phyloP scores from a whole-genome alignment of 2,797 vertebrate genomes.

The Florisuga fusca region DNA sequence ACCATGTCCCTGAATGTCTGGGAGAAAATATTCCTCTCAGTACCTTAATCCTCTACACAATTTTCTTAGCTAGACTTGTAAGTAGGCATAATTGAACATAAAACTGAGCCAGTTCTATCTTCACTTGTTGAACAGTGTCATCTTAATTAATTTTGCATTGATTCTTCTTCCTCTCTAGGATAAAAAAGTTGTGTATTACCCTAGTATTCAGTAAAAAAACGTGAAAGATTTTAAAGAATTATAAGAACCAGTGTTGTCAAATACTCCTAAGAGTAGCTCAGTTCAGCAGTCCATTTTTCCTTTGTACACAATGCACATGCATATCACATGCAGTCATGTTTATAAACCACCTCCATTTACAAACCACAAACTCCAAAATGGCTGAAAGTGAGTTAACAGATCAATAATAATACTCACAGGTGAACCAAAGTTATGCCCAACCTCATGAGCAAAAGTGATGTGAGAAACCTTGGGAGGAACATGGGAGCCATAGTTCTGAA shows the following conservation, averaged over 20 bases:
- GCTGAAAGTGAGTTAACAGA: not conserved
- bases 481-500: constrained; percentile 96
- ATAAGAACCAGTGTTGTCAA: not conserved
- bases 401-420: constrained; percentile 86
- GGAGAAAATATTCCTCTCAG: not conserved
- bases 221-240: not conserved
- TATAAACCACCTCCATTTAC: not conserved
- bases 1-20: not conserved
- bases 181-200: not conserved
- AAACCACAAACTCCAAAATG: not conserved
- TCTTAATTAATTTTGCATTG: not conserved
- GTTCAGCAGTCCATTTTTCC: not conserved
- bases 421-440: constrained; percentile 98
- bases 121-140: not conserved
- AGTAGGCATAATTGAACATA: not conserved
- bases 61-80: not conserved
- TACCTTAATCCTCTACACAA: not conserved
- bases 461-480: constrained; percentile 98
- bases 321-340: not conserved
- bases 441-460: constrained; percentile 97
- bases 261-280: not conserved
- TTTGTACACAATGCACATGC: not conserved
- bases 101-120: not conserved
- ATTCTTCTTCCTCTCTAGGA: not conserved
- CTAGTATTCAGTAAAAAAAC: not conserved